These are phyloP conservation scores for Pectinophora gossypiella DNA, from an alignment of 1,140 invertebrate species.

Conservation along the genomic window DNA sequence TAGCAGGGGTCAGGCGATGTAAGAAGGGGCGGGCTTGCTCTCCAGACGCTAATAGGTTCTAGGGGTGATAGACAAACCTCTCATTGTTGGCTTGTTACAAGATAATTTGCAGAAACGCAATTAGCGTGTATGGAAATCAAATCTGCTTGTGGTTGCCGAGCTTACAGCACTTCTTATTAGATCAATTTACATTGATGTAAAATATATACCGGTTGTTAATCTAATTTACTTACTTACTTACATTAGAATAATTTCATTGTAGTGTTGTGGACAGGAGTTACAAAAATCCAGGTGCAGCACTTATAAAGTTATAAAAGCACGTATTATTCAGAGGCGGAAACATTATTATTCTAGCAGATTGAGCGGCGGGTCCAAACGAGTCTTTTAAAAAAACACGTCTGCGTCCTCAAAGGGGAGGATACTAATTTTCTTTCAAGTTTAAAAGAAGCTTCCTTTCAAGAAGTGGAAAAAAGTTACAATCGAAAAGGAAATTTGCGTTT, in stretches of 20 bases:
- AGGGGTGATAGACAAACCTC: constrained; percentile 64
- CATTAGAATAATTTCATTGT: too few relatives aligned
- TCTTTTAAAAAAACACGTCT: constrained; percentile 58
- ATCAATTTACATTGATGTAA: background rate
- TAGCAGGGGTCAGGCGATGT: constrained; percentile 32
- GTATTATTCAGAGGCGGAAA: constrained; percentile 18
- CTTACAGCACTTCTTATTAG: constrained; percentile 2
- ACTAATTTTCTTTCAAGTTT: constrained; percentile 71
- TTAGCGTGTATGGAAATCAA: constrained; percentile 43
- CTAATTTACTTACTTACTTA: too few relatives aligned
- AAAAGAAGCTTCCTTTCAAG: constrained; percentile 71
- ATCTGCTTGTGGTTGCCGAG: constrained; percentile 26
- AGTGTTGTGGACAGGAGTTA: too few relatives aligned
- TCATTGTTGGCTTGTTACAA: constrained; percentile 70
- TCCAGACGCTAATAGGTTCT: constrained; percentile 64
- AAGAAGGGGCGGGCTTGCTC: constrained; percentile 57
- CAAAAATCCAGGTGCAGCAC: too few relatives aligned
- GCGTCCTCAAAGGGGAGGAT: constrained; percentile 68
- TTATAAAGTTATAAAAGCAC: too few relatives aligned
- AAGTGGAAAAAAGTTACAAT: constrained; percentile 75
- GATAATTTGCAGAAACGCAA: constrained; percentile 54
- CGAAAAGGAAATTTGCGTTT: constrained; percentile 75
- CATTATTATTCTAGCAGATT: constrained; percentile 59
- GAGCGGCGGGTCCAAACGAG: constrained; percentile 57
- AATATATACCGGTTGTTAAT: background rate